These are phyloP conservation scores for Sapajus apella DNA, from an alignment of 2,113 vertebrate species.

Conservation along the genomic window DNA sequence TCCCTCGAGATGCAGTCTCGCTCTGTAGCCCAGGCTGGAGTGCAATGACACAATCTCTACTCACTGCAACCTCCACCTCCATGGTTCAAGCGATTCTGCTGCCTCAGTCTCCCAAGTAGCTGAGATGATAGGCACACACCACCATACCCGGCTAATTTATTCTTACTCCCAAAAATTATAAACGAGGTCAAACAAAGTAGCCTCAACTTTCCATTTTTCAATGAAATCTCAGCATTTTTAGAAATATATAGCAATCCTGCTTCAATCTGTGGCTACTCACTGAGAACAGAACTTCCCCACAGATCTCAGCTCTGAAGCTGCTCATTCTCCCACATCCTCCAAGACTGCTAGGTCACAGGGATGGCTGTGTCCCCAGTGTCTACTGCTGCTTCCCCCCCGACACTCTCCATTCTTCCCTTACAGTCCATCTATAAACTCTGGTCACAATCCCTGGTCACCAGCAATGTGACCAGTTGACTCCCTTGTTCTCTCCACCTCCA, in stretches of 20 bases:
- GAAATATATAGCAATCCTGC: neutral
- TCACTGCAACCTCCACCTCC: too few relatives aligned
- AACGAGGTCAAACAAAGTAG: neutral
- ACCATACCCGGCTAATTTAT: too few relatives aligned
- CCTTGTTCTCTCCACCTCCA: neutral
- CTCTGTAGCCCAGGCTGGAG: too few relatives aligned
- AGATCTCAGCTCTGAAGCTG: neutral
- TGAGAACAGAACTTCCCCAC: neutral
- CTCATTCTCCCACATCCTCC: rapidly evolving
- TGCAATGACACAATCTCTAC: too few relatives aligned
- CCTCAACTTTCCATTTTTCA: neutral
- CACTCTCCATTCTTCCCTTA: neutral
- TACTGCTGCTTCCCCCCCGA: too few relatives aligned
- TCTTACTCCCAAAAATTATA: neutral
- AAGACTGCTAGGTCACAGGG: neutral
- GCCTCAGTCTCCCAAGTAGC: too few relatives aligned
- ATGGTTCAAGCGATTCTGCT: too few relatives aligned
- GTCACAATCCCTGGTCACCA: neutral
- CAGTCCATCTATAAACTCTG: neutral
- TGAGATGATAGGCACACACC: too few relatives aligned
- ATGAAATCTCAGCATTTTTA: neutral
- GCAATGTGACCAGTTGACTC: neutral
- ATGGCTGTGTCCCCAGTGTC: neutral
- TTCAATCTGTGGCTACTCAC: neutral
- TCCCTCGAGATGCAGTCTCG: too few relatives aligned